Percentiles rank a stretch among this genome's conserved stretches.
phyloP scores from a whole-genome alignment of 2,113 vertebrate species.

The Crotalus helleri region DNA sequence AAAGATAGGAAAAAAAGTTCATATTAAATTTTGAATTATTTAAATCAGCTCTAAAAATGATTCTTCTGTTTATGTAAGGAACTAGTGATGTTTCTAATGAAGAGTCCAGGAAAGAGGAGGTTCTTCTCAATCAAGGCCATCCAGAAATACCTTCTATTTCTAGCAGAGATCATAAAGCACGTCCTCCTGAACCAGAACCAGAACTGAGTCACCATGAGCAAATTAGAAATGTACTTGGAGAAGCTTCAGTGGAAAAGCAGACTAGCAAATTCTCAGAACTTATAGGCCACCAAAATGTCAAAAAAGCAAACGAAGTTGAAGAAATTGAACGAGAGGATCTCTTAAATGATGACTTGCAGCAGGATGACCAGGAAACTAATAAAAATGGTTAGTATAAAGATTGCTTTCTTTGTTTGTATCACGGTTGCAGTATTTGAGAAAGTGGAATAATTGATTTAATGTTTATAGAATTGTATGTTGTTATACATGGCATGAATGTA shows the following conservation, averaged over 20 bases:
- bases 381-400: slow-evolving; percentile 55
- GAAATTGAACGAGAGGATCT: slow-evolving; percentile 68
- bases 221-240: neutral
- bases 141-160: neutral
- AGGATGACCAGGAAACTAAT: slow-evolving; percentile 24
- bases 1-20: neutral
- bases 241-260: rapidly evolving
- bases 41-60: neutral
- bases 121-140: slow-evolving; percentile 16
- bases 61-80: slow-evolving; percentile 50
- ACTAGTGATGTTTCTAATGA: slow-evolving; percentile 25
- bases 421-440: neutral
- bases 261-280: neutral
- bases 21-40: neutral
- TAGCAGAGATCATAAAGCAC: neutral
- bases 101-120: slow-evolving; percentile 18
- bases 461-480: neutral
- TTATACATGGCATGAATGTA: neutral
- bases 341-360: slow-evolving; percentile 37
- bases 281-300: neutral
- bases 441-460: neutral
- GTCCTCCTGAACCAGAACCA: slow-evolving; percentile 7
- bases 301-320: slow-evolving; percentile 49
- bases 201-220: neutral
- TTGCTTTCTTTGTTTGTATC: neutral